Percentiles rank a stretch among this genome's conserved stretches.
These are phyloP conservation scores for Acromyrmex echinatior DNA, from an alignment of 1,140 invertebrate genomes.

Conservation along the genomic window DNA sequence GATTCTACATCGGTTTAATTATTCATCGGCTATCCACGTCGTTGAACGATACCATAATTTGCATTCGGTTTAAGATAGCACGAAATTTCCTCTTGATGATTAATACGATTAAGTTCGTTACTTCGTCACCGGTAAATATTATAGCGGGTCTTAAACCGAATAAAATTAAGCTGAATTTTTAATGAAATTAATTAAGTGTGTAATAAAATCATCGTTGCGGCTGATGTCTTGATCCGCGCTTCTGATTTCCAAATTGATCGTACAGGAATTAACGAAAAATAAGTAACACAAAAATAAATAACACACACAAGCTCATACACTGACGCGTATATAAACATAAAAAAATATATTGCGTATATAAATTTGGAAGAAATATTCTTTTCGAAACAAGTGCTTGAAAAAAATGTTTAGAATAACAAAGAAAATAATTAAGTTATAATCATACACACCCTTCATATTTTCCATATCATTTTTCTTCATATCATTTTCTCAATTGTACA, in stretches of 20 bases:
- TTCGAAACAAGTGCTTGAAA: not conserved
- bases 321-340: not conserved
- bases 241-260: conserved; percentile 22
- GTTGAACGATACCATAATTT: conserved; percentile 25
- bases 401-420: not conserved
- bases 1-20: not conserved
- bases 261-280: not conserved
- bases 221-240: conserved; percentile 19
- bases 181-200: conserved; percentile 38
- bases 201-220: conserved; percentile 37
- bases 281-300: conserved; percentile 1
- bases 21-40: not conserved
- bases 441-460: not conserved
- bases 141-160: not conserved
- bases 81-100: conserved; percentile 33
- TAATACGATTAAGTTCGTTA: conserved; percentile 53
- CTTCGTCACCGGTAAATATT: conserved; percentile 46
- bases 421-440: not conserved
- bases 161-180: conserved; percentile 39
- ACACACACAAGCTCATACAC: not conserved
- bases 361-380: not conserved
- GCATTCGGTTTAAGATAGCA: conserved; percentile 16
- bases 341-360: not conserved
- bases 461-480: not conserved
- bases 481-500: not conserved